phyloP scores from a whole-genome alignment of 2,113 vertebrate species.

The Dunckerocampus dactyliophorus region DNA sequence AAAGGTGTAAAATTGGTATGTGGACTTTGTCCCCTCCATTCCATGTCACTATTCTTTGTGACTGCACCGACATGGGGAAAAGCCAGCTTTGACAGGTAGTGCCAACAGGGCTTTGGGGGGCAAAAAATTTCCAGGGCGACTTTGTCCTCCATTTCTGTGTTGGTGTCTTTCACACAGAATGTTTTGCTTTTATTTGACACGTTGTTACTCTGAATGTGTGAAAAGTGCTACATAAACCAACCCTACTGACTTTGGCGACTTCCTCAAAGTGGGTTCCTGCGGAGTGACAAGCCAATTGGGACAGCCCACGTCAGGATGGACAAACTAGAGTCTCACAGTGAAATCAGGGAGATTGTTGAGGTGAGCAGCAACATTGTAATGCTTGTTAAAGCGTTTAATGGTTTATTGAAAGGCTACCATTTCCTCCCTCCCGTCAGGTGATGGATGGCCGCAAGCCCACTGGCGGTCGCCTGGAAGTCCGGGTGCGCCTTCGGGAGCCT shows the following conservation, averaged over 20 bases:
- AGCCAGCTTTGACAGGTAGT: neutral
- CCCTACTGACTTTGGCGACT: neutral
- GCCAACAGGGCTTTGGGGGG: no score
- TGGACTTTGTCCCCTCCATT: no score
- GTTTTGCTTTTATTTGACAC: no score
- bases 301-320: conserved; percentile 88
- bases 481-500: conserved; percentile 88
- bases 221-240: no score
- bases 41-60: neutral
- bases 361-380: conserved; percentile 49
- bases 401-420: neutral
- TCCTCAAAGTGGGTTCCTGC: conserved; percentile 83
- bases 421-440: conserved; percentile 68
- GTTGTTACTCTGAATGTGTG: no score
- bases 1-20: no score
- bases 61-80: neutral
- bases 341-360: conserved; percentile 93
- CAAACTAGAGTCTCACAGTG: conserved; percentile 86
- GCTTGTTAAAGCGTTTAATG: neutral
- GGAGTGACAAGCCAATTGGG: conserved; percentile 91
- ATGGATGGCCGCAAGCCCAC: conserved; percentile 91
- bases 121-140: no score
- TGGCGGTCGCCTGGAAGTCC: conserved; percentile 90
- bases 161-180: no score
- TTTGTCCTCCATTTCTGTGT: no score